These are phyloP conservation scores for Lucilia cuprina DNA, from an alignment of 1,140 invertebrate genomes.

Conservation along the genomic window DNA sequence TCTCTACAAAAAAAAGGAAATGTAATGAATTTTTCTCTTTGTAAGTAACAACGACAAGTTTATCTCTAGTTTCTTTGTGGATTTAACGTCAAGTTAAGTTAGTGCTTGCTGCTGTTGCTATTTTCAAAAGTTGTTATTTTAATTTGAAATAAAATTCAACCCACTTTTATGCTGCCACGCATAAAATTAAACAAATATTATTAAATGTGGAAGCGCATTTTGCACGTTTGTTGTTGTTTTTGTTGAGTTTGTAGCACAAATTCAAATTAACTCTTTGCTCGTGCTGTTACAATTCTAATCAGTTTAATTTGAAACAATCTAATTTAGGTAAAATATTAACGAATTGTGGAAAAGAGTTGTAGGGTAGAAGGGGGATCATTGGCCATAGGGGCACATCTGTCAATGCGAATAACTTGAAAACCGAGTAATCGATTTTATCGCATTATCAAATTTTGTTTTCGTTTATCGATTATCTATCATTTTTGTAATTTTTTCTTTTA, in stretches of 20 bases:
- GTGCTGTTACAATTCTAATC: neutral
- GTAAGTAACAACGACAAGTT: neutral
- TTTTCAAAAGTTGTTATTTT: neutral
- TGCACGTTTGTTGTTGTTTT: neutral
- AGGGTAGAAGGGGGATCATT: too few relatives aligned
- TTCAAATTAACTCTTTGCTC: neutral
- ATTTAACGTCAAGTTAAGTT: too few relatives aligned
- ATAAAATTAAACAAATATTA: constrained; percentile 33
- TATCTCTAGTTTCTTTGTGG: neutral
- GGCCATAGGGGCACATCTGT: too few relatives aligned
- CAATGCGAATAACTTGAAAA: too few relatives aligned
- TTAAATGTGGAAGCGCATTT: neutral
- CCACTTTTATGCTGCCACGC: constrained; percentile 3
- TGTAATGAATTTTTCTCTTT: neutral
- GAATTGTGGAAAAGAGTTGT: too few relatives aligned
- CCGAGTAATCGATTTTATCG: too few relatives aligned
- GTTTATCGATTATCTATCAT: too few relatives aligned
- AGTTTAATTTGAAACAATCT: neutral
- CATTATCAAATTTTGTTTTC: too few relatives aligned
- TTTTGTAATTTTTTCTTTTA: too few relatives aligned
- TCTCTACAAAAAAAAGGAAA: neutral
- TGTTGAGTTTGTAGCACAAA: neutral
- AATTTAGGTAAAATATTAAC: too few relatives aligned
- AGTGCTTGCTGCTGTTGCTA: neutral
- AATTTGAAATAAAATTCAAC: constrained; percentile 19